Conservation (phyloP, 2,888 invertebrate genomes). For the Argynnis bischoffii region DNA sequence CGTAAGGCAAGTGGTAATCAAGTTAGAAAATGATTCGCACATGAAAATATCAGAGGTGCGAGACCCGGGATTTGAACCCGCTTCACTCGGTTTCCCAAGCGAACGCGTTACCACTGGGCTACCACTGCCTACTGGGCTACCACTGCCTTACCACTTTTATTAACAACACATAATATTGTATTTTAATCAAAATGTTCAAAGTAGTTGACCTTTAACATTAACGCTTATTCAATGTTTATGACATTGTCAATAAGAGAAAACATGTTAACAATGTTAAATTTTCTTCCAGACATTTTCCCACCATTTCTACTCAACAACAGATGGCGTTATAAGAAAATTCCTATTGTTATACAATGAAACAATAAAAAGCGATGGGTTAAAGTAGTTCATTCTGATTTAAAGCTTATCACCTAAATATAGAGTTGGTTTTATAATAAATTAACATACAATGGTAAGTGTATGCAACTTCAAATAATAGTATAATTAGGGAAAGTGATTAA, state of each 20-base stretch:
- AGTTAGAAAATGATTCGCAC: too few relatives aligned
- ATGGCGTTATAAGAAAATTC: conserved; percentile 57
- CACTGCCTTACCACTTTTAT: too few relatives aligned
- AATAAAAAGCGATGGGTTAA: conserved; percentile 21
- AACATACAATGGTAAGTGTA: conserved; percentile 20
- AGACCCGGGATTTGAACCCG: too few relatives aligned
- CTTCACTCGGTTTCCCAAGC: too few relatives aligned
- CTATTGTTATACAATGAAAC: conserved; percentile 44
- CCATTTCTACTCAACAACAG: conserved; percentile 67
- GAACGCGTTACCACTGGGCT: too few relatives aligned
- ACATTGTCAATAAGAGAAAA: conserved; percentile 47
- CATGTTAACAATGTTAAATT: conserved; percentile 39
- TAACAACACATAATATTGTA: not conserved
- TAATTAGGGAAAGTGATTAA: conserved; percentile 39
- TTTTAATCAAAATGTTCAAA: not conserved
- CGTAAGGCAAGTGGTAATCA: too few relatives aligned
- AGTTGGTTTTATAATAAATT: conserved; percentile 12
- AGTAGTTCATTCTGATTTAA: conserved; percentile 13
- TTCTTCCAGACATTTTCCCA: conserved; percentile 55
- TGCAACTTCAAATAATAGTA: conserved; percentile 32
- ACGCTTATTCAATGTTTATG: conserved; percentile 22
- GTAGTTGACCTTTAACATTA: conserved; percentile 31
- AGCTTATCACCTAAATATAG: not conserved
- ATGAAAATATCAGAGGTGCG: too few relatives aligned
- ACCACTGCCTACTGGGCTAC: too few relatives aligned